Percentiles rank a stretch among this genome's conserved stretches.
These are phyloP conservation scores for Tupiocoris notatus DNA, from an alignment of 2,888 invertebrate genomes.

Conservation along the genomic window DNA sequence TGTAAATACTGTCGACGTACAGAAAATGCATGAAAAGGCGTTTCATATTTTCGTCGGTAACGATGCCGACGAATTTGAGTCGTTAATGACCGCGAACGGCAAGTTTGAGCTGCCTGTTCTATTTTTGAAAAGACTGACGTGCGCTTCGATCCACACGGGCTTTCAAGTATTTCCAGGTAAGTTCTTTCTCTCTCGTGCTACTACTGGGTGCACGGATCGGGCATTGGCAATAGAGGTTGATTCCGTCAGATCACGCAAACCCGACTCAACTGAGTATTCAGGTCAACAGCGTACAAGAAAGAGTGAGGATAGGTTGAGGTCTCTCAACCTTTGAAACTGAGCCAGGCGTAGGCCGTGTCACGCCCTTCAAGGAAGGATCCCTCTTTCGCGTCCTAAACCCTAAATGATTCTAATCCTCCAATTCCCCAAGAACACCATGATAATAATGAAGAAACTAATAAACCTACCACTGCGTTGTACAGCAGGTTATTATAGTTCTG, in stretches of 20 bases:
- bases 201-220: not conserved
- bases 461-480: too few relatives aligned
- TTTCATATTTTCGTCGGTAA: too few relatives aligned
- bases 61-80: too few relatives aligned
- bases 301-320: not conserved
- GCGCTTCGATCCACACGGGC: not conserved
- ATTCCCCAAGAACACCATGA: too few relatives aligned
- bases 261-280: conserved; percentile 13
- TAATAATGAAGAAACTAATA: too few relatives aligned
- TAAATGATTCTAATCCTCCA: too few relatives aligned
- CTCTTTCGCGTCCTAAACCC: too few relatives aligned
- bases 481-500: too few relatives aligned
- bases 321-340: not conserved
- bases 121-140: not conserved
- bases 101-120: not conserved
- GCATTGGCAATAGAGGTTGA: not conserved
- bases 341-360: not conserved
- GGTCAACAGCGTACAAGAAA: conserved; percentile 3
- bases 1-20: too few relatives aligned
- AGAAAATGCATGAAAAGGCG: too few relatives aligned
- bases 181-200: not conserved
- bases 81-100: not conserved
- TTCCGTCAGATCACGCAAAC: conserved; percentile 17
- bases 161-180: conserved; percentile 14
- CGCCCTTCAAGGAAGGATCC: too few relatives aligned